Evolutionary conservation across 2,888 invertebrate species (phyloP).

Genomic region (Barypeithes pellucidus): DNA sequence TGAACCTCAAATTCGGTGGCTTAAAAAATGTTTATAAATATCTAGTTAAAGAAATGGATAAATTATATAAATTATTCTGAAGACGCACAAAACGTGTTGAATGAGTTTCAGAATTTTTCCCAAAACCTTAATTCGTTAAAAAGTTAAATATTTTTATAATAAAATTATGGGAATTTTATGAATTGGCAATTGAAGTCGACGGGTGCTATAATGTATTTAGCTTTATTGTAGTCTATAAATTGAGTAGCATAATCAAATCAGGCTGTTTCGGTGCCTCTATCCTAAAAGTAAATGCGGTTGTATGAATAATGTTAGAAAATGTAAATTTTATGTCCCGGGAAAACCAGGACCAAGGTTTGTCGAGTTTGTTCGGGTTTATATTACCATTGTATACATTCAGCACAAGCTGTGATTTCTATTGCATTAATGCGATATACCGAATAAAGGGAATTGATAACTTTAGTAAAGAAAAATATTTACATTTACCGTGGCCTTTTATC

Average conservation of each 20-base stretch:
- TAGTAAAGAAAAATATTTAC: slow-evolving; percentile 7
- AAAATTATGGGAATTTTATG: background rate
- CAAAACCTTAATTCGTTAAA: background rate
- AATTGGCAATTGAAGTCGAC: slow-evolving; percentile 18
- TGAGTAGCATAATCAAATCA: slow-evolving; percentile 5
- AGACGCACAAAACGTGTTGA: background rate
- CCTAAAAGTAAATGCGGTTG: background rate
- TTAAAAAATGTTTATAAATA: slow-evolving; percentile 11
- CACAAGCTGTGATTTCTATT: slow-evolving; percentile 4
- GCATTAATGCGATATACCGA: background rate
- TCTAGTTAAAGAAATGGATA: background rate
- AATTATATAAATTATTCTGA: too few species aligned
- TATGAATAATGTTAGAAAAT: background rate
- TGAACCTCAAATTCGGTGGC: slow-evolving; percentile 5
- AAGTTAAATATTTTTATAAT: background rate
- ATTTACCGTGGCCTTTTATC: background rate
- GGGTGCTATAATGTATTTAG: slow-evolving; percentile 15
- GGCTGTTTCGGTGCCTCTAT: slow-evolving; percentile 18
- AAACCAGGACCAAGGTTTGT: too few species aligned
- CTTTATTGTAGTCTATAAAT: slow-evolving; percentile 6
- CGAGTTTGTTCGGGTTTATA: too few species aligned
- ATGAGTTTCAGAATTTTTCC: background rate
- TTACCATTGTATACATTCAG: too few species aligned
- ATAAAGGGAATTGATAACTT: slow-evolving; percentile 9
- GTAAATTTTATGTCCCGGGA: background rate